Evolutionary conservation across 2,888 invertebrate species (phyloP).

Genomic region (Eupithecia insigniata): DNA sequence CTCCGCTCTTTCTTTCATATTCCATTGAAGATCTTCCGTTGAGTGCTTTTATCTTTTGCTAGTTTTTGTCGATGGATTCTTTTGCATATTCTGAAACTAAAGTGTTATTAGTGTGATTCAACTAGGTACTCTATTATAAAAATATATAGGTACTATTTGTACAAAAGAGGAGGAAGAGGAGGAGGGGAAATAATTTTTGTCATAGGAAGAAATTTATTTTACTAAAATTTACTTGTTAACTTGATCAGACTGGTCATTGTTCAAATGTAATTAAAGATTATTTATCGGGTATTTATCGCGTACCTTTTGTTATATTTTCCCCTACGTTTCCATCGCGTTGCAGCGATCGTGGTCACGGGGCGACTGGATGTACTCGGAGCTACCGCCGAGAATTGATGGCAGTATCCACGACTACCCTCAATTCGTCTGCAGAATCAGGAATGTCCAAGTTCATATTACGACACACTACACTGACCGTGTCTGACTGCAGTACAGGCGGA

Average conservation of each 20-base stretch:
- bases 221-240: neutral
- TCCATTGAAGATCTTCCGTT: constrained; percentile 50
- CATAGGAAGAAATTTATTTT: neutral
- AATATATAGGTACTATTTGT: neutral
- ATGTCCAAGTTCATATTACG: too few relatives aligned
- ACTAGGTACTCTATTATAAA: neutral
- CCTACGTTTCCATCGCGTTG: too few relatives aligned
- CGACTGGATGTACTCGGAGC: too few relatives aligned
- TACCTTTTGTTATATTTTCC: too few relatives aligned
- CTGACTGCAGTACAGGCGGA: too few relatives aligned
- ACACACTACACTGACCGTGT: too few relatives aligned
- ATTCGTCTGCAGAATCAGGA: too few relatives aligned
- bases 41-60: constrained; percentile 35
- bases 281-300: too few relatives aligned
- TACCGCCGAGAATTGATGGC: too few relatives aligned
- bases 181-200: neutral
- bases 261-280: neutral
- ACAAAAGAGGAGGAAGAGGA: neutral
- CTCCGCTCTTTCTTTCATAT: constrained; percentile 45
- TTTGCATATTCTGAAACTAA: neutral
- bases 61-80: neutral
- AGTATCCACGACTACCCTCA: too few relatives aligned
- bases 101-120: neutral
- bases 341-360: too few relatives aligned
- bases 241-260: neutral